Evolutionary conservation across 2,797 vertebrate species (phyloP).

Genomic region (Aphelocoma californica): DNA sequence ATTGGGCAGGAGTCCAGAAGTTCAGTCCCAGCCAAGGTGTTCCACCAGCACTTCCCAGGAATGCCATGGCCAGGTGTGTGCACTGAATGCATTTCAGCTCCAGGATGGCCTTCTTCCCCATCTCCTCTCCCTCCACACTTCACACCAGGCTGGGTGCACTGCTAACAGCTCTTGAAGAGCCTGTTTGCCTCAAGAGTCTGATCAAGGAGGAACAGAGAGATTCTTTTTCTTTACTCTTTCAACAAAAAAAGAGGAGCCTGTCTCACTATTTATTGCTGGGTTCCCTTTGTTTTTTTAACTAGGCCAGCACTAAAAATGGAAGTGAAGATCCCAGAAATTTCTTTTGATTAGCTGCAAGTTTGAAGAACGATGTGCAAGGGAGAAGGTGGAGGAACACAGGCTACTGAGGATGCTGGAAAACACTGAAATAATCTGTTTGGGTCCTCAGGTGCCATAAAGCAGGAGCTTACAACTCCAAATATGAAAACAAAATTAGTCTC

Average conservation of each 20-base stretch:
- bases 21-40: background rate
- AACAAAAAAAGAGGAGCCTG: background rate
- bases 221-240: background rate
- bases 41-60: background rate
- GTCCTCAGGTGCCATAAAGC: background rate
- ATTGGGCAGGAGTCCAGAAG: background rate
- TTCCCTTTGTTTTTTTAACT: background rate
- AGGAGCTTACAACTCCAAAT: accelerated
- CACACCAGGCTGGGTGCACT: background rate
- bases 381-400: background rate
- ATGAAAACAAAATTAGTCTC: background rate
- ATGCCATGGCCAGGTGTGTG: accelerated
- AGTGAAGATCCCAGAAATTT: background rate
- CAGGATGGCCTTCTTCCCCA: background rate
- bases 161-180: background rate
- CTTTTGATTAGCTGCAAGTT: background rate
- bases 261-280: background rate
- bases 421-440: background rate
- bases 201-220: background rate
- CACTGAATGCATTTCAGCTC: background rate
- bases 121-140: background rate
- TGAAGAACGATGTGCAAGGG: background rate
- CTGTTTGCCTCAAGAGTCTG: background rate
- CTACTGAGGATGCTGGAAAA: background rate
- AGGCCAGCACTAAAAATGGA: slow-evolving; percentile 9